A percentile compares a stretch with the other conserved stretches of the same genome.
phyloP scores from a whole-genome alignment of 2,797 vertebrate genomes.

The Tragelaphus oryx region DNA sequence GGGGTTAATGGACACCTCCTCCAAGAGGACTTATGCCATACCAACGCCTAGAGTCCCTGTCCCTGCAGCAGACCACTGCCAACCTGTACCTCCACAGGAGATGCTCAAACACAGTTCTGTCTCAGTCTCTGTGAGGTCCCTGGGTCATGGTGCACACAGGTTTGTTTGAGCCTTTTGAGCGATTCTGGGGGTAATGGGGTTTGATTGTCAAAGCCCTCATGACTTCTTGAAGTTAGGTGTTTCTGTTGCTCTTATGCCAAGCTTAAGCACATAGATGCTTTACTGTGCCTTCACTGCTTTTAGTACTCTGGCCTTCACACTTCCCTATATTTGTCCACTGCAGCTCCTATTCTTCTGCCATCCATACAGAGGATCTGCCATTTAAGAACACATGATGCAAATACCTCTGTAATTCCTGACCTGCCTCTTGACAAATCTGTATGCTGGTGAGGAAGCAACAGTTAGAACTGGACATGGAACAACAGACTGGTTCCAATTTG shows the following conservation, averaged over 20 bases:
- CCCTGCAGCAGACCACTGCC: background rate
- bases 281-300: background rate
- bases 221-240: background rate
- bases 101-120: background rate
- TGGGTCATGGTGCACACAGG: background rate
- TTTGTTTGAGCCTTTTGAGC: background rate
- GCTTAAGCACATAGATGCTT: background rate
- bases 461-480: background rate
- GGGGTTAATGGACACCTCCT: background rate
- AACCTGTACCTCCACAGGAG: background rate
- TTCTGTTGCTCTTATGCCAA: background rate
- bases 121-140: background rate
- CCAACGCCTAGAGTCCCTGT: background rate
- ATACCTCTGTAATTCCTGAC: background rate
- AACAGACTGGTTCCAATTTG: background rate
- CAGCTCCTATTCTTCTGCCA: background rate
- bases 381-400: background rate
- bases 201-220: background rate
- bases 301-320: rapidly evolving
- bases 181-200: background rate
- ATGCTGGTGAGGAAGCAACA: background rate
- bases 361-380: background rate
- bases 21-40: background rate
- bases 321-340: background rate
- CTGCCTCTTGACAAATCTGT: background rate